A percentile compares a stretch with the other conserved stretches of the same genome.
phyloP scores from a whole-genome alignment of 2,888 invertebrate species.

The Branchellion lobata region DNA sequence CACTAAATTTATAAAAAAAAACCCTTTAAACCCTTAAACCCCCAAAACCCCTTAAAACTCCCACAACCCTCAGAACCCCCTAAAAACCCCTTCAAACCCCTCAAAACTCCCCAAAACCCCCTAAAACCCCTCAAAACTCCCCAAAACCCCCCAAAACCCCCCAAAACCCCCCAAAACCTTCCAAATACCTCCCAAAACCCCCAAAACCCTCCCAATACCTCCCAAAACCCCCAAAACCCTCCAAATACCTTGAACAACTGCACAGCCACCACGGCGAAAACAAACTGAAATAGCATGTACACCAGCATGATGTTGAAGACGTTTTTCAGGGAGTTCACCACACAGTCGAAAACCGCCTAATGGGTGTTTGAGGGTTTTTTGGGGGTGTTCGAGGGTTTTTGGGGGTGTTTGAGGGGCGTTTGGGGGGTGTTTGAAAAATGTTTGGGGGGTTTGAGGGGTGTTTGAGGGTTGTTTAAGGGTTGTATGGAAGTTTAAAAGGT shows the following conservation, averaged over 20 bases:
- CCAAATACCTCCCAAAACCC: neutral
- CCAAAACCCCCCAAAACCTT: neutral
- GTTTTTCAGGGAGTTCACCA: constrained; percentile 99
- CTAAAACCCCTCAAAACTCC: neutral
- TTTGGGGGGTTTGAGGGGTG: too few relatives aligned
- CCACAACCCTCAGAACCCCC: too few relatives aligned
- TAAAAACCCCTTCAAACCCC: neutral
- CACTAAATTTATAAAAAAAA: too few relatives aligned
- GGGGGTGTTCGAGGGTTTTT: too few relatives aligned
- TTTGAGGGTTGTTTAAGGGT: too few relatives aligned
- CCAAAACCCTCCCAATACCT: neutral
- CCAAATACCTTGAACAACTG: constrained; percentile 81
- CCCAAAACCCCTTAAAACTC: too few relatives aligned
- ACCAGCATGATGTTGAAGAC: constrained; percentile 99
- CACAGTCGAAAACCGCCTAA: constrained; percentile 99
- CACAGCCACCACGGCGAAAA: constrained; percentile 99
- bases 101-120: neutral
- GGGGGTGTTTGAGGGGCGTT: too few relatives aligned
- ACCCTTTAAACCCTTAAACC: too few relatives aligned
- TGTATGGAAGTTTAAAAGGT: too few relatives aligned
- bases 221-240: neutral
- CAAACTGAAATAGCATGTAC: constrained; percentile 96
- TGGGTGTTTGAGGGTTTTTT: too few relatives aligned
- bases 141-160: neutral
- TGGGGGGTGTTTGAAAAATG: too few relatives aligned